Evolutionary conservation across 2,888 invertebrate genomes (phyloP).

Genomic region (Drosophila rellima): DNA sequence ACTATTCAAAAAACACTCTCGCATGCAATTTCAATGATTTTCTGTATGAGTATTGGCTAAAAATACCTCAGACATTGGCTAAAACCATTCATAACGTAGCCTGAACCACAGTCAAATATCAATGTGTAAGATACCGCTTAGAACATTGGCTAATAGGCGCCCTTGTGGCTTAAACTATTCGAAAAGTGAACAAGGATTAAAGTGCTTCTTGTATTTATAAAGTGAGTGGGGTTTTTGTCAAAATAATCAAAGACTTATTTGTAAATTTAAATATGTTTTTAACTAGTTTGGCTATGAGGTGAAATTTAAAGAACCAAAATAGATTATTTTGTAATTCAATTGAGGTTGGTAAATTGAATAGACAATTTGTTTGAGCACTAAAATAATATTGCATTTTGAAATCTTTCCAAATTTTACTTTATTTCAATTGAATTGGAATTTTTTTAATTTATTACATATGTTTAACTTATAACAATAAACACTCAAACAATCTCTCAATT

Average conservation of each 20-base stretch:
- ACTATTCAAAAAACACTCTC: not conserved
- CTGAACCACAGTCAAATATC: not conserved
- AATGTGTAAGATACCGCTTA: not conserved
- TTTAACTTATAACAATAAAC: too few species aligned
- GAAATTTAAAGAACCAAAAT: not conserved
- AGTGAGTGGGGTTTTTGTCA: not conserved
- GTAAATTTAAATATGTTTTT: not conserved
- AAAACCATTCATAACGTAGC: not conserved
- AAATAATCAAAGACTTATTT: not conserved
- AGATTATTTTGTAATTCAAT: not conserved
- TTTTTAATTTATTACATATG: too few species aligned
- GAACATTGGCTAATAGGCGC: not conserved
- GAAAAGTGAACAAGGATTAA: not conserved
- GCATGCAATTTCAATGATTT: not conserved
- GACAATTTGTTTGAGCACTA: too few species aligned
- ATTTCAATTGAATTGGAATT: too few species aligned
- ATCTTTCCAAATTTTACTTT: too few species aligned
- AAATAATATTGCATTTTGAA: too few species aligned
- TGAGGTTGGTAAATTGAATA: not conserved
- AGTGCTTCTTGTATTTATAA: not conserved
- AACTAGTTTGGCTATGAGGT: not conserved
- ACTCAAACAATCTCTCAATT: too few species aligned
- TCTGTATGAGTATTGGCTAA: not conserved
- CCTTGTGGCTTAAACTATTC: not conserved
- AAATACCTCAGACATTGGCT: not conserved